phyloP scores from a whole-genome alignment of 35 echinoderm and acorn worm genomes.

The Heliocidaris tuberculata region DNA sequence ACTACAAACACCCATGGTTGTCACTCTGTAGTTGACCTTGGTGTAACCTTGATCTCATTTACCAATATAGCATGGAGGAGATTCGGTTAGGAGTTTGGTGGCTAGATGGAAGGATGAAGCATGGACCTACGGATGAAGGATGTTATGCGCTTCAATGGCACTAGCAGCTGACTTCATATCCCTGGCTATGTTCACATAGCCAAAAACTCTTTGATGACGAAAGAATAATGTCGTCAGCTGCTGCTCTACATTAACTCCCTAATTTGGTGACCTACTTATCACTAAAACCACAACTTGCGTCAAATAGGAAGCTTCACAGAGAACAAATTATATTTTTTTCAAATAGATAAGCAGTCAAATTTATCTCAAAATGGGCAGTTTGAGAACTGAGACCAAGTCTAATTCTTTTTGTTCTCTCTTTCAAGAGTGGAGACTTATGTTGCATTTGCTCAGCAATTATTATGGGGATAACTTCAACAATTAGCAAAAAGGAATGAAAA shows the following conservation, averaged over 20 bases:
- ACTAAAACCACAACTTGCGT: background rate
- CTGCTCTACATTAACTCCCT: background rate
- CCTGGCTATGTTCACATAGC: background rate
- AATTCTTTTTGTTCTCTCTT: background rate
- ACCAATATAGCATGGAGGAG: constrained; percentile 39
- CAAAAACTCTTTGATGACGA: background rate
- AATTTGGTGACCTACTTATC: background rate
- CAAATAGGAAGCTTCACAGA: background rate
- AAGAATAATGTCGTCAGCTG: background rate
- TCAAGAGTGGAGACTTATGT: background rate
- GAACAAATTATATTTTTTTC: background rate
- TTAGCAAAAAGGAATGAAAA: background rate
- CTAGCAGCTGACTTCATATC: background rate
- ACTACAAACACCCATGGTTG: background rate
- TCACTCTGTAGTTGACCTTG: background rate
- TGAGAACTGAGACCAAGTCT: background rate
- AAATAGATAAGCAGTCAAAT: background rate
- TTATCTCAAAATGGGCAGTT: background rate
- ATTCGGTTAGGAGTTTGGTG: constrained; percentile 16
- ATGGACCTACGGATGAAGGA: constrained; percentile 35
- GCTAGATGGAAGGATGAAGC: constrained; percentile 9
- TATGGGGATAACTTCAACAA: background rate
- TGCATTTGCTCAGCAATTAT: background rate
- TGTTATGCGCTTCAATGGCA: constrained; percentile 20
- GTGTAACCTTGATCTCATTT: constrained; percentile 30